Conservation (phyloP, 2,113 vertebrate genomes). For the Oncorhynchus kisutch region DNA sequence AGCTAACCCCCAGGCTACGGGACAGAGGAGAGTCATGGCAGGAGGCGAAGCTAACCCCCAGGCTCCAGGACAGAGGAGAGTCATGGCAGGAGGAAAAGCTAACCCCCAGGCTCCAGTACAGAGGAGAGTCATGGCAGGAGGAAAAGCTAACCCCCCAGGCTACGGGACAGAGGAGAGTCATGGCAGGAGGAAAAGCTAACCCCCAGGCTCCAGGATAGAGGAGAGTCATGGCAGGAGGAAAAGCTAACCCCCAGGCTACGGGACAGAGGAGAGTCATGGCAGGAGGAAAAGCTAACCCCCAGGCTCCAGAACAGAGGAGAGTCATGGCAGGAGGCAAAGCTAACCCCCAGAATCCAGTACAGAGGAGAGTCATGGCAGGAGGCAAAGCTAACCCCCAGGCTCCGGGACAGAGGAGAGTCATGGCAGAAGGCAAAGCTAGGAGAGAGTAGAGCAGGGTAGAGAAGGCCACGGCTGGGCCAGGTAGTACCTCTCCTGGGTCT, state of each 20-base stretch:
- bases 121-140: background rate
- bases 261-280: background rate
- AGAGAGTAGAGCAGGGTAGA: too few relatives aligned
- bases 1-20: background rate
- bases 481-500: too few relatives aligned
- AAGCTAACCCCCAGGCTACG: background rate
- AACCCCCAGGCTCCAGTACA: background rate
- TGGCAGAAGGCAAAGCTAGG: too few relatives aligned
- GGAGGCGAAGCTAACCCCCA: background rate
- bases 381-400: background rate
- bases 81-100: too few relatives aligned
- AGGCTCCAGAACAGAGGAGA: background rate
- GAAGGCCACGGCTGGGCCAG: too few relatives aligned
- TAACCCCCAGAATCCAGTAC: background rate
- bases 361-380: background rate
- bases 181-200: background rate
- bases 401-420: background rate
- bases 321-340: too few relatives aligned
- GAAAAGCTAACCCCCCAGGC: background rate
- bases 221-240: background rate
- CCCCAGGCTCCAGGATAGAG: background rate
- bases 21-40: background rate
- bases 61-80: background rate
- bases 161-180: background rate
- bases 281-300: background rate